Percentiles rank a stretch among this genome's conserved stretches.
phyloP scores from a whole-genome alignment of 1,140 invertebrate genomes.

The Drosophila watanabei region DNA sequence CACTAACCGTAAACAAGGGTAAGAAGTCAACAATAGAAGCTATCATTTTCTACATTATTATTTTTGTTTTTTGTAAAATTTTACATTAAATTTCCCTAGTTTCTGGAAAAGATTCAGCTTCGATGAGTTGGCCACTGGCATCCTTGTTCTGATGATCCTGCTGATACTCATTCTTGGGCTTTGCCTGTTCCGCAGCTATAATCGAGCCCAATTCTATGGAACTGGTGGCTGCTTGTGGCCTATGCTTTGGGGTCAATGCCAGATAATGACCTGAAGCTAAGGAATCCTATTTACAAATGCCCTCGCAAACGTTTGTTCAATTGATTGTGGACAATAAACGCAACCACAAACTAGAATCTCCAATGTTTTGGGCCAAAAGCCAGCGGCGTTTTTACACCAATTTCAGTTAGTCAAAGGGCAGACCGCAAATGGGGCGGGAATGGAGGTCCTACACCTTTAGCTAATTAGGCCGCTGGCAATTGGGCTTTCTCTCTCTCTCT shows the following conservation, averaged over 20 bases:
- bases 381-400: conserved; percentile 18
- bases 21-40: not conserved
- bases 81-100: not conserved
- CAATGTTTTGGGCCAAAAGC: conserved; percentile 3
- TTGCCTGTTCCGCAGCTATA: conserved; percentile 36
- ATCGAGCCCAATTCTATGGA: conserved; percentile 37
- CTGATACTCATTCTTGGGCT: not conserved
- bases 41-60: too few relatives aligned
- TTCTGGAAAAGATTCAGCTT: not conserved
- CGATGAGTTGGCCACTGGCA: not conserved
- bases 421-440: conserved; percentile 8
- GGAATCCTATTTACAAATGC: not conserved
- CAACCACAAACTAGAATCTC: not conserved
- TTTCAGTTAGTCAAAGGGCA: conserved; percentile 41
- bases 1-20: not conserved
- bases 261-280: conserved; percentile 15
- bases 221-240: conserved; percentile 38
- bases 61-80: too few relatives aligned
- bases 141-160: conserved; percentile 1
- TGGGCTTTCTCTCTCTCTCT: conserved; percentile 13
- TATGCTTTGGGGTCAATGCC: conserved; percentile 40
- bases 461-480: conserved; percentile 68
- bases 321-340: conserved; percentile 24
- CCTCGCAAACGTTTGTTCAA: conserved; percentile 5
- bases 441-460: conserved; percentile 37